Evolutionary conservation across 2,113 vertebrate species (phyloP).

Genomic region (Sphyrna mokarran): DNA sequence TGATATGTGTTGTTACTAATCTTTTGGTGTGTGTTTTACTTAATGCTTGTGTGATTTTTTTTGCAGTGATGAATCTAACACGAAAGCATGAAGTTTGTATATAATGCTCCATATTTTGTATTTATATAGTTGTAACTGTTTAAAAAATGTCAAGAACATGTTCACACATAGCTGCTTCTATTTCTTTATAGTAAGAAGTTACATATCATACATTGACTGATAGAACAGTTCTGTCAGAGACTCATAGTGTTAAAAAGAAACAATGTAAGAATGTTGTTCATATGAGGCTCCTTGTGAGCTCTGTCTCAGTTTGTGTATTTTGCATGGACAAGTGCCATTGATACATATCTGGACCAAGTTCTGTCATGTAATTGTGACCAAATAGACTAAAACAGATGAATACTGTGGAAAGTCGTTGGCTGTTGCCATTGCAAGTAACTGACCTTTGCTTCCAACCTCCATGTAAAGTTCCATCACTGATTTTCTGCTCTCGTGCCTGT

Average conservation of each 20-base stretch:
- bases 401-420: constrained; percentile 52
- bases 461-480: constrained; percentile 51
- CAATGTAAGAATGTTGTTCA: constrained; percentile 23
- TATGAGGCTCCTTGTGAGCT: not conserved
- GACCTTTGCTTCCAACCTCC: constrained; percentile 47
- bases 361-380: constrained; percentile 64
- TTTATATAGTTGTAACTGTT: constrained; percentile 81
- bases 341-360: constrained; percentile 55
- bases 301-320: constrained; percentile 47
- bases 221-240: constrained; percentile 11
- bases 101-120: constrained; percentile 86
- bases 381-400: constrained; percentile 53
- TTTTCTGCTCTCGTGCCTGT: constrained; percentile 49
- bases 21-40: not conserved
- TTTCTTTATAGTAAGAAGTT: constrained; percentile 52
- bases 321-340: constrained; percentile 63
- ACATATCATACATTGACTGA: constrained; percentile 13
- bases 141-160: constrained; percentile 61
- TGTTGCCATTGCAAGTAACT: constrained; percentile 52
- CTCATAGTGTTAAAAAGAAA: constrained; percentile 8
- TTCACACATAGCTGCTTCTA: constrained; percentile 75
- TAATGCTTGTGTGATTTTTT: constrained; percentile 51
- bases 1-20: constrained; percentile 25
- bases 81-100: constrained; percentile 95
- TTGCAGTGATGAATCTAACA: constrained; percentile 98